Evolutionary conservation across 2,797 vertebrate genomes (phyloP).

Genomic region (Periophthalmus magnuspinnatus): DNA sequence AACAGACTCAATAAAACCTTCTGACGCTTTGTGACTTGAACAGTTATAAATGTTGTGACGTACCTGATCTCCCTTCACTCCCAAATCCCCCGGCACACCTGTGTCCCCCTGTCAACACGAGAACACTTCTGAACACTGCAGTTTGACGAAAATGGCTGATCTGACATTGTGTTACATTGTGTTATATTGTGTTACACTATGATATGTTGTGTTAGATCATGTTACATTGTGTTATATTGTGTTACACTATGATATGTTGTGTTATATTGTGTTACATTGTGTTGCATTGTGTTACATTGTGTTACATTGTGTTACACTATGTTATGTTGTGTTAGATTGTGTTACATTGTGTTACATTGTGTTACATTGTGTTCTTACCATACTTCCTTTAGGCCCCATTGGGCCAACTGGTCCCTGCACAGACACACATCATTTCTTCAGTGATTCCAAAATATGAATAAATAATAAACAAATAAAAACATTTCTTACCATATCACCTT

Average conservation of each 20-base stretch:
- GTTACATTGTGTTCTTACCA: slow-evolving; percentile 52
- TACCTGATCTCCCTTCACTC: slow-evolving; percentile 80
- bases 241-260: no score
- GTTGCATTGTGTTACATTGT: not conserved
- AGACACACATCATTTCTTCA: not conserved
- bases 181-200: not conserved
- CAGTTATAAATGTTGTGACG: not conserved
- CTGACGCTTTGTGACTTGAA: not conserved
- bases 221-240: not conserved
- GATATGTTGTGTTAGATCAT: no score
- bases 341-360: not conserved
- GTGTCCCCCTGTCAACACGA: slow-evolving; percentile 67
- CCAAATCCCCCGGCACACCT: slow-evolving; percentile 66
- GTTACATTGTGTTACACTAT: not conserved
- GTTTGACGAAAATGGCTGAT: not conserved
- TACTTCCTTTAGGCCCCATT: slow-evolving; percentile 72
- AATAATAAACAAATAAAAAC: slow-evolving; percentile 5
- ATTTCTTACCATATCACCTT: slow-evolving; percentile 77
- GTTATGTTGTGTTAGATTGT: not conserved
- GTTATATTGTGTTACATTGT: not conserved
- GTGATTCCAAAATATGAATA: not conserved
- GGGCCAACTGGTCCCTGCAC: slow-evolving; percentile 69
- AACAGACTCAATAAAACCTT: slow-evolving; percentile 16
- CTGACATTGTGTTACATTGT: not conserved
- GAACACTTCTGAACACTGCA: not conserved